Percentiles rank a stretch among this genome's conserved stretches.
These are phyloP conservation scores for Pseudochaenichthys georgianus DNA, from an alignment of 2,797 vertebrate genomes.

Conservation along the genomic window DNA sequence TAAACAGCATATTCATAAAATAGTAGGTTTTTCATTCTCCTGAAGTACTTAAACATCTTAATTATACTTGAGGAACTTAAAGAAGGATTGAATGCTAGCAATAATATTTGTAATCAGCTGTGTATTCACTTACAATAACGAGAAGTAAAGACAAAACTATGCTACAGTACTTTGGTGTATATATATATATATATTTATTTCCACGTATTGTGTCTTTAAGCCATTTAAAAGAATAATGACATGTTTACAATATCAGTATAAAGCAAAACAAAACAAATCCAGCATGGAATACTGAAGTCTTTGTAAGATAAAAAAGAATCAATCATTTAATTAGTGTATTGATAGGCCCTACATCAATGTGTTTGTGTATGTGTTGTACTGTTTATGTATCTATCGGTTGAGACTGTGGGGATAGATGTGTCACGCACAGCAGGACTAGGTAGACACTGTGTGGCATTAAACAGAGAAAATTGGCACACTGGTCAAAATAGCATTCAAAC, in stretches of 20 bases:
- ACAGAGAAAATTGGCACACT: slow-evolving; percentile 79
- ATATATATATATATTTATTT: background rate
- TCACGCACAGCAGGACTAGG: slow-evolving; percentile 42
- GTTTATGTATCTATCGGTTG: slow-evolving; percentile 19
- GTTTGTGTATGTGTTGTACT: slow-evolving; percentile 23
- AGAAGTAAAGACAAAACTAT: background rate
- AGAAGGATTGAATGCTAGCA: background rate
- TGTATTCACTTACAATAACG: background rate
- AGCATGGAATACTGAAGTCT: background rate
- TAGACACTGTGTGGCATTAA: slow-evolving; percentile 65
- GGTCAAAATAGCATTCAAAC: slow-evolving; percentile 84
- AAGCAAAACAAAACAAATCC: background rate
- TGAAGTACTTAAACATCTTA: slow-evolving; percentile 16
- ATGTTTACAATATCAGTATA: slow-evolving; percentile 6
- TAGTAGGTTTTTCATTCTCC: background rate
- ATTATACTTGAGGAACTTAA: background rate
- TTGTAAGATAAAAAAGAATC: background rate
- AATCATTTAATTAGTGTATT: background rate
- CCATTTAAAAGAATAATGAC: slow-evolving; percentile 4
- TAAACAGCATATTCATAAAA: no score
- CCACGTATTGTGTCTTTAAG: slow-evolving; percentile 1
- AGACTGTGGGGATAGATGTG: slow-evolving; percentile 28
- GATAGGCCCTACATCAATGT: slow-evolving; percentile 5
- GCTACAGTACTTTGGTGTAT: background rate
- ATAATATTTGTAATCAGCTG: background rate